phyloP scores from a whole-genome alignment of 1,140 invertebrate species.

The Cherax quadricarinatus region DNA sequence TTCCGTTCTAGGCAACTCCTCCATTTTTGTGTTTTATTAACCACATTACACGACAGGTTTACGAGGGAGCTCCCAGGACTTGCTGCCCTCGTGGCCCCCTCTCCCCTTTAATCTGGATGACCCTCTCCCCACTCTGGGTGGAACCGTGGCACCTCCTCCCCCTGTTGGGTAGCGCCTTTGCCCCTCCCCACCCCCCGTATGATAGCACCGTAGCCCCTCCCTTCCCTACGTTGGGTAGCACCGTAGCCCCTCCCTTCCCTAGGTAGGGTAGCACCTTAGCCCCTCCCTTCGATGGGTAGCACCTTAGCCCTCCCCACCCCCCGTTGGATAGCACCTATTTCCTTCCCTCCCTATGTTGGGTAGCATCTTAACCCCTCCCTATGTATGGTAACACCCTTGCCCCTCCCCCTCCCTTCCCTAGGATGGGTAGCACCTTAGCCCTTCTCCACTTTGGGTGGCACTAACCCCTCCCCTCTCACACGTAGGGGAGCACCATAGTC shows the following conservation, averaged over 20 bases:
- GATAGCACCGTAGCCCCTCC: background rate
- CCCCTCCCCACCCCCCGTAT: background rate
- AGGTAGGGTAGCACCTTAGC: background rate
- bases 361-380: background rate
- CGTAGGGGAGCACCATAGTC: background rate
- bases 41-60: conserved; percentile 20
- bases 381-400: background rate
- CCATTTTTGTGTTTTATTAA: conserved; percentile 37
- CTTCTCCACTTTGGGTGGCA: background rate
- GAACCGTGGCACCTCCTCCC: background rate
- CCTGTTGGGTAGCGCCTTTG: background rate
- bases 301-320: background rate
- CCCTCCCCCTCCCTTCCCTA: background rate
- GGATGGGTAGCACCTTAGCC: background rate
- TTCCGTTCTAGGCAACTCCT: conserved; percentile 8
- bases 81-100: background rate
- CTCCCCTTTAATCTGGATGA: background rate
- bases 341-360: background rate
- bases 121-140: background rate
- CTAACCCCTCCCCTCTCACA: background rate
- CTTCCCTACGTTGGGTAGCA: background rate
- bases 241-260: background rate
- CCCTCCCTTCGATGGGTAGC: background rate
- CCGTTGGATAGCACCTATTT: background rate
- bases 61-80: background rate